A percentile compares a stretch with the other conserved stretches of the same genome.
phyloP scores from a whole-genome alignment of 2,888 invertebrate species.

The Gandaritis pyraliata region DNA sequence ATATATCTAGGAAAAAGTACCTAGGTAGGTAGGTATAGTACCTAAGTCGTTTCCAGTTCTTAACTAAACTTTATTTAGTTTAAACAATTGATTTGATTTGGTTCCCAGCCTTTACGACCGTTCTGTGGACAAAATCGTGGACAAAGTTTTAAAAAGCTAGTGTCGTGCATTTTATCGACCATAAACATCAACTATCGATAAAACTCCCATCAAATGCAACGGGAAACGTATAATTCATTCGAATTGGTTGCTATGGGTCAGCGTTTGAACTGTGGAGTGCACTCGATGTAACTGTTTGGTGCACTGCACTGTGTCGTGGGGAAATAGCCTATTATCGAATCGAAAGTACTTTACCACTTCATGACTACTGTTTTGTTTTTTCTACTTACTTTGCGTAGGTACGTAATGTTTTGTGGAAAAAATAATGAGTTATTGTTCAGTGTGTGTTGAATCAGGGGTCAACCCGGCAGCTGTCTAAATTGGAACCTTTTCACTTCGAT shows the following conservation, averaged over 20 bases:
- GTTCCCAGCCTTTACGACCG: too few species aligned
- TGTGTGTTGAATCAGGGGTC: too few species aligned
- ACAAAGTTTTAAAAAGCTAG: constrained; percentile 1
- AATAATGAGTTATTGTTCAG: not conserved
- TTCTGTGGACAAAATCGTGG: too few species aligned
- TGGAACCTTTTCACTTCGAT: too few species aligned
- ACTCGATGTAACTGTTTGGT: constrained; percentile 13
- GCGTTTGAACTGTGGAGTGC: constrained; percentile 37
- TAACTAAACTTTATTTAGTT: too few species aligned
- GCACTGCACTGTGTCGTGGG: constrained; percentile 8
- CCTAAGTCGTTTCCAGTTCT: too few species aligned
- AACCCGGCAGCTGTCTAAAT: too few species aligned
- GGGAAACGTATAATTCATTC: constrained; percentile 63
- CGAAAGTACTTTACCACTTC: not conserved
- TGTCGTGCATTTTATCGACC: constrained; percentile 13
- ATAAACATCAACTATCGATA: constrained; percentile 18
- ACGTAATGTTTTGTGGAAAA: not conserved
- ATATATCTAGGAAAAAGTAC: too few species aligned
- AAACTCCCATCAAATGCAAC: constrained; percentile 46
- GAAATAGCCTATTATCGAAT: constrained; percentile 32
- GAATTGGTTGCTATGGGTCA: constrained; percentile 54
- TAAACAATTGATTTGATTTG: too few species aligned
- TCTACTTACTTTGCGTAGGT: not conserved
- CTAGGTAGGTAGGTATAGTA: too few species aligned
- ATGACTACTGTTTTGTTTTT: constrained; percentile 2